These are phyloP conservation scores for Gobio gobio DNA, from an alignment of 2,113 vertebrate genomes.

Conservation along the genomic window DNA sequence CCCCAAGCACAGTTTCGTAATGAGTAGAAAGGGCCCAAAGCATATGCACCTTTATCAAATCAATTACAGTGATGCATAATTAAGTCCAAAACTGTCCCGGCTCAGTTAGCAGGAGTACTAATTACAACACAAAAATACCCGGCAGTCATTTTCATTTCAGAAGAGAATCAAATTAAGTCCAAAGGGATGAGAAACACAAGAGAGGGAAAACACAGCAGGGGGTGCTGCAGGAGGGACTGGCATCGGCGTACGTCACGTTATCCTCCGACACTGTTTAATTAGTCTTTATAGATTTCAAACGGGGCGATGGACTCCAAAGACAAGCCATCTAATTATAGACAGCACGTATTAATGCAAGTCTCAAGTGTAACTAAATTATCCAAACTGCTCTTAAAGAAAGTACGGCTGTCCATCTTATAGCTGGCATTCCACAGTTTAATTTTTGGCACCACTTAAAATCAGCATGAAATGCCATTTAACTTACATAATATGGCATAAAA, in stretches of 20 bases:
- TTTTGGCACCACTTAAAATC: neutral
- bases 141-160: constrained; percentile 23
- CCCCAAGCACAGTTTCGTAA: neutral
- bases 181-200: constrained; percentile 22
- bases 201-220: constrained; percentile 19
- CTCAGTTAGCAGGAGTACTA: constrained; percentile 13
- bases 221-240: neutral
- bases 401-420: neutral
- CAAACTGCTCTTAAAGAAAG: neutral
- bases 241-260: neutral
- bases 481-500: neutral
- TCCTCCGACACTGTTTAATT: constrained; percentile 54
- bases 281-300: constrained; percentile 54
- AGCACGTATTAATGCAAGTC: neutral
- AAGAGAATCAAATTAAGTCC: constrained; percentile 22
- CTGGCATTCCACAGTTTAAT: neutral
- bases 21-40: constrained; percentile 8
- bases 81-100: constrained; percentile 25
- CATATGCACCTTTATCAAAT: constrained; percentile 27
- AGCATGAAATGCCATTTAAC: neutral
- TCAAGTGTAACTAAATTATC: neutral
- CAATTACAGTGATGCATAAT: constrained; percentile 21
- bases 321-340: constrained; percentile 31
- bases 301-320: constrained; percentile 41
- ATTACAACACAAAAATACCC: constrained; percentile 27